Conservation (phyloP, 2,888 invertebrate genomes). For the Tholera decimalis region DNA sequence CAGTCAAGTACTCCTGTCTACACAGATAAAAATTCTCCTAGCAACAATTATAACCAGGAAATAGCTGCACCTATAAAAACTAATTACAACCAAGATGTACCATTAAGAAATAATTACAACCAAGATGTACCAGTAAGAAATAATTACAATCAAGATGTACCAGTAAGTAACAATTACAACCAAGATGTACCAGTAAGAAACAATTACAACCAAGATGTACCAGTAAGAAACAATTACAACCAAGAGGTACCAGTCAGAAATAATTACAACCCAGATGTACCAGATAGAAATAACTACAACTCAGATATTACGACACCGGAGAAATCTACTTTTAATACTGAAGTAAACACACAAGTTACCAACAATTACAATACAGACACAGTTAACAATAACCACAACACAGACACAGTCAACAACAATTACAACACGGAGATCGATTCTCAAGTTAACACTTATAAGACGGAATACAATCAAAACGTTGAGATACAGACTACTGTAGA, state of each 20-base stretch:
- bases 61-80: slow-evolving; percentile 10
- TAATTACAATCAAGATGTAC: slow-evolving; percentile 17
- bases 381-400: slow-evolving; percentile 53
- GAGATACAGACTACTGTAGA: slow-evolving; percentile 71
- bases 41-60: slow-evolving; percentile 33
- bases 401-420: too few species aligned
- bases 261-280: slow-evolving; percentile 16
- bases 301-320: slow-evolving; percentile 13
- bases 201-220: slow-evolving; percentile 24
- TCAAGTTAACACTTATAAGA: slow-evolving; percentile 56
- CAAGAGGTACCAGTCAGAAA: slow-evolving; percentile 5
- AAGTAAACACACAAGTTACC: slow-evolving; percentile 26
- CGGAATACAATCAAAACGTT: slow-evolving; percentile 70
- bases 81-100: slow-evolving; percentile 18
- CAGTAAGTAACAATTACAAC: slow-evolving; percentile 8
- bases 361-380: slow-evolving; percentile 57
- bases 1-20: slow-evolving; percentile 60
- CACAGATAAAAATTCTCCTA: slow-evolving; percentile 48
- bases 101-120: slow-evolving; percentile 37
- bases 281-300: slow-evolving; percentile 7
- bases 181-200: slow-evolving; percentile 25
- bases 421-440: slow-evolving; percentile 55
- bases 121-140: slow-evolving; percentile 6
- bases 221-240: slow-evolving; percentile 37
- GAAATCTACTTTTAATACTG: slow-evolving; percentile 45